Base-by-base conservation (phyloP, 2,888 invertebrate genomes). In the Cataglyphis rosenhaueri region DNA sequence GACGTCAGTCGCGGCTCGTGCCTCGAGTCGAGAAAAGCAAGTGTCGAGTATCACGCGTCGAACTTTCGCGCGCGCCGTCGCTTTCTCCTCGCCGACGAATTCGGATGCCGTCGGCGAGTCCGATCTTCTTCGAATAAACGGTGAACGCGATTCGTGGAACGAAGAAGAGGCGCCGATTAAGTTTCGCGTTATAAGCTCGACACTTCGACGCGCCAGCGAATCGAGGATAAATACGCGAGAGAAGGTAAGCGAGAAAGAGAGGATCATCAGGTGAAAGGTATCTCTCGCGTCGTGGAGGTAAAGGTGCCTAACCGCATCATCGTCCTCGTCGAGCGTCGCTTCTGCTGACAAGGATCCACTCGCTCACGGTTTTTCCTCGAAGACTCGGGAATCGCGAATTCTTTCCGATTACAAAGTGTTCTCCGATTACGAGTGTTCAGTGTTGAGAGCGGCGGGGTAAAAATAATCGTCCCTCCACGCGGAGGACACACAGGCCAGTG, bases 261-360 rank as follows among this genome's bases (percentile, higher is more conserved):
- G 78, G 82, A 82, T 73, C 74, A 83, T 73, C 78, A 79, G 62
- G 48, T n/a, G 55, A 88, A 89, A 88, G 90, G 88, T 89, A 81
- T 74, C 86, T 87, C 84, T 86, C 83, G 83, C 55, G 74, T 74
- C 66, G 83, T 41, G 74, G 71, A 83, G 85, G 82, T 71, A 76
- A 48, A 52, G 66, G 62, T n/a, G 71, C 21, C 35, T 70, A 78
- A 62, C 84, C 65, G 29, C 29, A 29, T 29, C 25, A 1, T 71
- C 52, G 83, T 81, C 71, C 65, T 75, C 79, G 29, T 75, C 75
- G 76, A 71, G 21, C 29, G 48, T 81, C 73, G 68, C 65, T 44
- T 48, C 12, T 35, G 12, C 5, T 6, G 52, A 9, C 25, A 64
- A 29, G 32, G 8, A 52, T 48, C 18, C 48, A 48, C 18, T 48